Conservation (phyloP, 2,888 invertebrate genomes). For the Mimachlamys varia region DNA sequence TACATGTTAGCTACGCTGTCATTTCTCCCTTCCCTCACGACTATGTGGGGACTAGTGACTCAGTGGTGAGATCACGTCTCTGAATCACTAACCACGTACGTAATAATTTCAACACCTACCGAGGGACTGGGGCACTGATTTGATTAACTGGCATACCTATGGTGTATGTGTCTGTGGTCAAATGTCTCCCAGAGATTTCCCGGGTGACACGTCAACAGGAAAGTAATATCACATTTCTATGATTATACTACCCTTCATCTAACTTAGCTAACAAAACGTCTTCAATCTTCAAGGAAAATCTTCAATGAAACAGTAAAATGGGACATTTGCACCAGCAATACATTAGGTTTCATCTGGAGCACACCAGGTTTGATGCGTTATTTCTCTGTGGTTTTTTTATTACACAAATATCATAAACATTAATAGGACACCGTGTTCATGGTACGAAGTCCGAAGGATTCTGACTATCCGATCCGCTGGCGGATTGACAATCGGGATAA, state of each 20-base stretch:
- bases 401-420: no score
- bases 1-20: neutral
- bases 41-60: neutral
- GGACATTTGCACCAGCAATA: no score
- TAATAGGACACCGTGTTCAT: neutral
- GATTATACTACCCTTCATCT: neutral
- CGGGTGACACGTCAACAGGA: neutral
- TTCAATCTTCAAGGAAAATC: no score
- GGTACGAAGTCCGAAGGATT: no score
- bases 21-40: neutral
- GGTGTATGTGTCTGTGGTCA: neutral
- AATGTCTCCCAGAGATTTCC: neutral
- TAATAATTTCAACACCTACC: constrained; percentile 2
- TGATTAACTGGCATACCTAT: neutral
- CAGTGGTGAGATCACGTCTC: neutral
- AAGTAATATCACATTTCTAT: neutral
- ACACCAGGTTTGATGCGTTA: no score
- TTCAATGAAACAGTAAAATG: neutral
- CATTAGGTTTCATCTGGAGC: no score
- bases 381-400: no score
- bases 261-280: neutral
- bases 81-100: neutral
- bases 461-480: no score
- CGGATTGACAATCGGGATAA: no score
- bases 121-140: neutral